phyloP scores from a whole-genome alignment of 1,140 invertebrate genomes.

The Rhysida immarginata region DNA sequence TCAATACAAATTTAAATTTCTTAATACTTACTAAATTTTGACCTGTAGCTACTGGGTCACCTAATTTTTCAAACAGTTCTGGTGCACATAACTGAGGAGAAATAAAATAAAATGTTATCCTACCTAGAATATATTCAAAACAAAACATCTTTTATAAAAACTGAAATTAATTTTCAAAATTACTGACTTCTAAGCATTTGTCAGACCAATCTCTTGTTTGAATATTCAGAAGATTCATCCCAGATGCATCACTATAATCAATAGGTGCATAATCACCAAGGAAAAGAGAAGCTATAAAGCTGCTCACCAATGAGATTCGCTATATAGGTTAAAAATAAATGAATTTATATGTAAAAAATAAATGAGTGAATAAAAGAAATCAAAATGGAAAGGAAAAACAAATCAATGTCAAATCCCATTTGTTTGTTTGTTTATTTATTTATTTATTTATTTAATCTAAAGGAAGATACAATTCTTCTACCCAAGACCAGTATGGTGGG shows the following conservation, averaged over 20 bases:
- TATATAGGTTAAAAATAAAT: conserved; percentile 31
- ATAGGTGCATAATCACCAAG: conserved; percentile 79
- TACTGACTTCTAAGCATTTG: conserved; percentile 48
- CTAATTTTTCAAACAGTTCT: no score
- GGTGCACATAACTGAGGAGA: no score
- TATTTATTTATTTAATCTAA: no score
- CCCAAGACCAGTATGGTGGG: no score
- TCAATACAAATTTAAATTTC: no score
- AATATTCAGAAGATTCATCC: conserved; percentile 92
- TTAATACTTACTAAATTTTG: no score
- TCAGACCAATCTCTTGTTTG: conserved; percentile 57
- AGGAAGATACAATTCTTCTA: no score
- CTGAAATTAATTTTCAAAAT: conserved; percentile 4
- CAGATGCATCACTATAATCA: conserved; percentile 81
- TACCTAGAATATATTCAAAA: no score
- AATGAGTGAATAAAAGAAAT: not conserved
- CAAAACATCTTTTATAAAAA: no score
- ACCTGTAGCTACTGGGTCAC: no score
- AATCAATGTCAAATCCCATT: not conserved
- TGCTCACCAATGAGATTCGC: conserved; percentile 84
- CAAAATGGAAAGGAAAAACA: conserved; percentile 5
- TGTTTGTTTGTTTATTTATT: no score
- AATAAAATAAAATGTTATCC: no score
- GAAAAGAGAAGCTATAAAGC: conserved; percentile 75
- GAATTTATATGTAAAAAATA: conserved; percentile 3